Base-by-base conservation (phyloP, 1,140 invertebrate species). In the Bombus huntii region DNA sequence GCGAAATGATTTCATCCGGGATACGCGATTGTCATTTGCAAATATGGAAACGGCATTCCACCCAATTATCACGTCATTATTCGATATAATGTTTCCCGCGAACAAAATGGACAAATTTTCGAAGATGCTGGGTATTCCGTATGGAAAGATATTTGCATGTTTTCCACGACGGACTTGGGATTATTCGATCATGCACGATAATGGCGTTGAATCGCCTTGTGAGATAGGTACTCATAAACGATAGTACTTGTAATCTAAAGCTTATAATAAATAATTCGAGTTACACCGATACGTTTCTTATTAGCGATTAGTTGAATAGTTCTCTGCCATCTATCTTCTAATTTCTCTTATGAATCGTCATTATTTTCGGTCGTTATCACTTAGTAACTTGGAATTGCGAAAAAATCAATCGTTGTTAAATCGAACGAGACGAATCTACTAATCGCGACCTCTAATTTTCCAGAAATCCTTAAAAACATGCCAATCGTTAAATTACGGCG, bases 1-100 rank as follows among this genome's bases (percentile, higher is more conserved):
- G 31, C 62, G n/a, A 76, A 59, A 65, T 53, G 42, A 80, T 80
- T 70, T 80, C 53, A 70, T 70, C 42, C 77, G 31, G 44, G 31
- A 70, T 65, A n/a, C 77, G 77, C 77, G 77, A 80, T n/a, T 34
- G 39, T 65, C 42, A 68, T 79, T 77, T n/a, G 34, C 62, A 37
- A 68, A 79, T 25, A 47, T 6, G 59, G 42, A 75, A 34, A 10
- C 72, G 39, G n/a, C 28, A 1, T 28, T 12, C 25, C 18, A 53
- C 34, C 5, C 74, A 34, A 5, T 28, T 3, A 9, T 42, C 37
- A 71, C 39, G 13, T 15, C 39, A 3, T 25, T 22, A 47, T 31
- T 66, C n/a, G 2, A 66, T 37, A 79, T 79, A 47, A 47, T 79
- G 37, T 68, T 34, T 22, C 31, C 42, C 1, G 62, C 18, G 59